phyloP scores from a whole-genome alignment of 1,140 invertebrate genomes.

The Platyscapa corneri region DNA sequence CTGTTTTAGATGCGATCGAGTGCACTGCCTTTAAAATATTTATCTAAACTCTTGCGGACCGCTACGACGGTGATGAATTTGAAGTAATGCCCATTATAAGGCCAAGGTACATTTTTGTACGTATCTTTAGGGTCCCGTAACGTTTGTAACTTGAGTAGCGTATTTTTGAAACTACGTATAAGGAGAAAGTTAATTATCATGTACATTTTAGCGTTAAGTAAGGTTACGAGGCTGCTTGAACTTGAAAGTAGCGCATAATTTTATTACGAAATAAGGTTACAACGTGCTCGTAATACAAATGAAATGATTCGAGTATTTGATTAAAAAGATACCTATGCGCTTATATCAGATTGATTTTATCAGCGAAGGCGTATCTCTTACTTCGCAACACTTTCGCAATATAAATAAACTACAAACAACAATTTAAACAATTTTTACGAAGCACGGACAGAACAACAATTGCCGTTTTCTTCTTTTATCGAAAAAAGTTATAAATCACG shows the following conservation, averaged over 20 bases:
- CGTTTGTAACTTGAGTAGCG: too few relatives aligned
- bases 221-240: too few relatives aligned
- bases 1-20: too few relatives aligned
- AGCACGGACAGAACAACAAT: slow-evolving; percentile 22
- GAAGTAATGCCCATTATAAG: background rate
- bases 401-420: background rate
- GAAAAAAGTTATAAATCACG: slow-evolving; percentile 34
- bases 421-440: background rate
- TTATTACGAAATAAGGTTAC: too few relatives aligned
- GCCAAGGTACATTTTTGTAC: too few relatives aligned
- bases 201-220: too few relatives aligned
- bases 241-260: too few relatives aligned
- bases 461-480: slow-evolving; percentile 13
- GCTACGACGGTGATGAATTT: background rate
- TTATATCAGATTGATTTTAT: background rate
- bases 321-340: background rate
- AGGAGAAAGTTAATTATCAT: too few relatives aligned
- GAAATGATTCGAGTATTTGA: background rate
- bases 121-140: too few relatives aligned
- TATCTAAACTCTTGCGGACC: background rate
- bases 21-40: background rate
- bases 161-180: too few relatives aligned
- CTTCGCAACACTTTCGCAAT: background rate
- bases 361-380: background rate
- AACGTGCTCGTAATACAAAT: background rate